Evolutionary conservation across 2,888 invertebrate species (phyloP).

Genomic region (Scaptomyza flava): DNA sequence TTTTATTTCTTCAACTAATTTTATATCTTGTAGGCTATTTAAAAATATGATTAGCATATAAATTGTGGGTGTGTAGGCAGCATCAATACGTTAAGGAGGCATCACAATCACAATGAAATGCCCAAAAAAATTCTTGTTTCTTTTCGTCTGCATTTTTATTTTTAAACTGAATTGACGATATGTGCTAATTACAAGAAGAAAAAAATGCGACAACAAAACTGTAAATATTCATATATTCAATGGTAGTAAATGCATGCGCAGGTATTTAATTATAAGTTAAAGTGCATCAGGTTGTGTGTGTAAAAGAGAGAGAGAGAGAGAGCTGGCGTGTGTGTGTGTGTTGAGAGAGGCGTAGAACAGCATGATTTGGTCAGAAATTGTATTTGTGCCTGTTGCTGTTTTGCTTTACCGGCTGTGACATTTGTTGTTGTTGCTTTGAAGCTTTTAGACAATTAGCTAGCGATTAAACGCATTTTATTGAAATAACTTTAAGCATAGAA

Average conservation of each 20-base stretch:
- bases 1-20: too few relatives aligned
- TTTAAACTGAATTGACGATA: conserved; percentile 40
- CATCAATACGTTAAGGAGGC: conserved; percentile 3
- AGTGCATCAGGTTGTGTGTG: conserved; percentile 1
- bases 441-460: conserved; percentile 7
- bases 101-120: conserved; percentile 17
- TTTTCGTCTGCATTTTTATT: conserved; percentile 41
- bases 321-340: conserved; percentile 9
- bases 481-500: conserved; percentile 39
- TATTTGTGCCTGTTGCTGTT: too few relatives aligned
- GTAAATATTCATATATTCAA: conserved; percentile 13
- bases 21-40: background rate
- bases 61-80: conserved; percentile 7
- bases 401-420: conserved; percentile 33
- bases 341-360: conserved; percentile 5
- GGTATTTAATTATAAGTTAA: conserved; percentile 24
- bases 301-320: background rate
- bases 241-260: background rate
- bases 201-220: conserved; percentile 24
- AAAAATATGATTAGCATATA: conserved; percentile 29
- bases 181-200: conserved; percentile 13
- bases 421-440: conserved; percentile 14
- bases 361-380: background rate
- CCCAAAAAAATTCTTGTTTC: background rate
- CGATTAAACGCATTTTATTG: conserved; percentile 38